Base-by-base conservation (phyloP, 2,797 vertebrate genomes). In the Nannoperca australis region DNA sequence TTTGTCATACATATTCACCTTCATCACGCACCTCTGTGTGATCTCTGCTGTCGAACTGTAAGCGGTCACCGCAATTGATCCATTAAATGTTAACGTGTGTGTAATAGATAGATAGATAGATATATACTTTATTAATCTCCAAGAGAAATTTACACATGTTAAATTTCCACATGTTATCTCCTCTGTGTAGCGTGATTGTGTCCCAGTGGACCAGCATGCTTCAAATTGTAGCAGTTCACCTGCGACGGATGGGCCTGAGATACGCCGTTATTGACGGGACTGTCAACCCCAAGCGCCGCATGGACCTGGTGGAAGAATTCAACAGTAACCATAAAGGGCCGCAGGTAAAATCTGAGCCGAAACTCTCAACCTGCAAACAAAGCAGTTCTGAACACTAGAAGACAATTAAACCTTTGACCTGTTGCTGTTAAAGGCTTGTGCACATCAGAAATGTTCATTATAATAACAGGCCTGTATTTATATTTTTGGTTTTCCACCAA, bases 131-230 rank as follows among this genome's bases (percentile, higher is more conserved):
- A n/a, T n/a, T n/a, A n/a, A n/a, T n/a, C n/a, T n/a, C n/a, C n/a
- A n/a, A n/a, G n/a, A n/a, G n/a, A n/a, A n/a, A n/a, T n/a, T n/a
- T n/a, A n/a, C n/a, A n/a, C n/a, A n/a, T n/a, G n/a, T n/a, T n/a
- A n/a, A n/a, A n/a, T n/a, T n/a, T n/a, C 10, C 12, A 5, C n/a
- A 0, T 27, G 34, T 8, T 22, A 1, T 78, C 32, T 71, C 55
- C 20, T 51, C 34, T 76, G n/a, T 60, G 27, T 87, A 99, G 98
- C 49, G 97, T 99, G 78, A 95, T 99, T 24, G 97, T 99, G 61
- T 99, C 98, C 34, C 98, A 99, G 91, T 99, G 98, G 98, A 99
- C 97, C 2, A 97, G 96, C 87, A 98, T 99, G 98, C 92, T 99
- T 67, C 92, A 71, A 3, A 96, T 99, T 1, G 96, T 99, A 51